phyloP scores from a whole-genome alignment of 2,888 invertebrate genomes.

The Lithophane leautieri region DNA sequence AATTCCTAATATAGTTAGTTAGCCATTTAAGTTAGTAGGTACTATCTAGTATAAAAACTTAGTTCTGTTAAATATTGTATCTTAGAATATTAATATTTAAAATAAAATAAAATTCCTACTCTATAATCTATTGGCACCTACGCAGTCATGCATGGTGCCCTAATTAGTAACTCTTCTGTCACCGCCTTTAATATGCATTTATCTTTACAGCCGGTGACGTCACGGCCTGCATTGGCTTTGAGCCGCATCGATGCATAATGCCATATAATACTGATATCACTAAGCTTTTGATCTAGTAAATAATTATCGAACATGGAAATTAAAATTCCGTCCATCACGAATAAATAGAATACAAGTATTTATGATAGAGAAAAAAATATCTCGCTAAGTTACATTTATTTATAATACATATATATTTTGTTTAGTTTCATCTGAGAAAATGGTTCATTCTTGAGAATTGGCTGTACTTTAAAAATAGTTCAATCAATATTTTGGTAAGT shows the following conservation, averaged over 20 bases:
- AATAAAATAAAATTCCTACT: neutral
- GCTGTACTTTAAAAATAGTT: neutral
- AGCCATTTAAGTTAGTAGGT: too few relatives aligned
- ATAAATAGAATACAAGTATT: neutral
- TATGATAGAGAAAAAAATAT: neutral
- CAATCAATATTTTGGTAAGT: neutral
- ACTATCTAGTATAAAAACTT: too few relatives aligned
- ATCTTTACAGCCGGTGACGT: conserved; percentile 44
- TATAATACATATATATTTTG: neutral
- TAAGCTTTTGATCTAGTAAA: conserved; percentile 33
- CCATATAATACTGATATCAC: neutral
- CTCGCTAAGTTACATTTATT: neutral
- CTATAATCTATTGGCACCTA: neutral
- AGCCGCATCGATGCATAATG: conserved; percentile 39
- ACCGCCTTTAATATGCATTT: conserved; percentile 21
- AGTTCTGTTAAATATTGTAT: too few relatives aligned
- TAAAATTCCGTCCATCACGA: neutral
- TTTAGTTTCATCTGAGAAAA: neutral
- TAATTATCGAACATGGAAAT: neutral
- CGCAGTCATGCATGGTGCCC: conserved; percentile 12
- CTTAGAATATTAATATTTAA: too few relatives aligned
- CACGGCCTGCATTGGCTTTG: conserved; percentile 45
- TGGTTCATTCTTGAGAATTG: neutral
- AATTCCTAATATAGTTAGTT: too few relatives aligned
- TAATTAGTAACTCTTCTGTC: conserved; percentile 24